phyloP scores from a whole-genome alignment of 2,113 vertebrate genomes.

The Chamaetylas fuelleborni region DNA sequence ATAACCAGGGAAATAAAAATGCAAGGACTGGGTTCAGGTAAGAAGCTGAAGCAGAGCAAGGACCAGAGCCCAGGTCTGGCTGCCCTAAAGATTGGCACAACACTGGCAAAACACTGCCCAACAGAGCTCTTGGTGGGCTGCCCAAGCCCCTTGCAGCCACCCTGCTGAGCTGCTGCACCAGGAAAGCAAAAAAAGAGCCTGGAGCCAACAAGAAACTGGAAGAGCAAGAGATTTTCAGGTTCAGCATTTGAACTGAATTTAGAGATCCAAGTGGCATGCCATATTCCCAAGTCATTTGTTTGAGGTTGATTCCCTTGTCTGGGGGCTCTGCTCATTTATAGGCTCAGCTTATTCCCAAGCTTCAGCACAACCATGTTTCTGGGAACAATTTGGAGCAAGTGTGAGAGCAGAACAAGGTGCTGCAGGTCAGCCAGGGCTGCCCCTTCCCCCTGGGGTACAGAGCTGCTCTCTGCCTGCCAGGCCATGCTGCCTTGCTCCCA shows the following conservation, averaged over 20 bases:
- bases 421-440: not conserved
- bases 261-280: rapidly evolving
- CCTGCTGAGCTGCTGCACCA: rapidly evolving
- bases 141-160: not conserved
- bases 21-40: not conserved
- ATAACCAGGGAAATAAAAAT: not conserved
- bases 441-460: not conserved
- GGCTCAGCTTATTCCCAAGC: not conserved
- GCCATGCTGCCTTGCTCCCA: not conserved
- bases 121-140: not conserved
- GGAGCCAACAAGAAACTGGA: rapidly evolving
- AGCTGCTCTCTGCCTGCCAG: not conserved
- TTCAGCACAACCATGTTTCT: not conserved
- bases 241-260: not conserved
- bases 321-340: not conserved
- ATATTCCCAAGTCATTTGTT: not conserved
- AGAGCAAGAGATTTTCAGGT: not conserved
- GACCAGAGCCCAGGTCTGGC: not conserved
- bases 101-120: rapidly evolving
- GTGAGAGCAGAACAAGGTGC: not conserved
- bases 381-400: not conserved
- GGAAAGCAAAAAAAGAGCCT: not conserved
- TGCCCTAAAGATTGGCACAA: not conserved
- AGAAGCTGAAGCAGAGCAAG: not conserved
- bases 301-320: not conserved